A percentile compares a stretch with the other conserved stretches of the same genome.
Evolutionary conservation across 2,113 vertebrate genomes (phyloP).

Genomic region (Athene cunicularia): DNA sequence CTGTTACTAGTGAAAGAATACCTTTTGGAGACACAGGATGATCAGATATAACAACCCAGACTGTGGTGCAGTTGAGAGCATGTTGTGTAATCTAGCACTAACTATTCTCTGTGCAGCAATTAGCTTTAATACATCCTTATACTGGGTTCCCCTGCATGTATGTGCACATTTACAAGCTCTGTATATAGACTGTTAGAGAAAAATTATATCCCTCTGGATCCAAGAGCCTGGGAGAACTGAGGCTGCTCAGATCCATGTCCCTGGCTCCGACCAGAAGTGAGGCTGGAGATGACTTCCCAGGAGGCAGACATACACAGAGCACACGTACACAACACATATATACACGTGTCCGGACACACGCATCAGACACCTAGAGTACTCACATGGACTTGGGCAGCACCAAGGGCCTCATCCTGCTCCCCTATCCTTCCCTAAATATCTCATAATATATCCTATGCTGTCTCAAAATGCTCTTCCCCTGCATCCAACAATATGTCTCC

Average conservation of each 20-base stretch:
- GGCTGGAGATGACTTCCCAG: background rate
- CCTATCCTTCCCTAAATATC: background rate
- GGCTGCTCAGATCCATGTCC: background rate
- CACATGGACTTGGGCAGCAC: no score
- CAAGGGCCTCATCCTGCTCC: background rate
- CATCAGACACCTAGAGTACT: background rate
- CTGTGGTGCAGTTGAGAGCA: background rate
- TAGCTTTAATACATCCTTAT: background rate
- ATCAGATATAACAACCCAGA: background rate
- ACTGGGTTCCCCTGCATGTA: no score
- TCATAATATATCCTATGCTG: background rate
- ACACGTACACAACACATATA: background rate
- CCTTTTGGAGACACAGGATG: background rate
- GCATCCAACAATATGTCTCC: background rate
- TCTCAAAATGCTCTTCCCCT: background rate
- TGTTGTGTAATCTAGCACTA: fast-evolving
- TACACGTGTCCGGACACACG: no score
- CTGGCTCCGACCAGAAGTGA: background rate
- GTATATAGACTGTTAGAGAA: background rate
- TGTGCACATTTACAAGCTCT: background rate
- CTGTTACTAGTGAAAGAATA: background rate
- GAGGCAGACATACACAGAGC: background rate
- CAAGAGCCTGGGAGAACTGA: background rate
- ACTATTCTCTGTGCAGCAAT: background rate
- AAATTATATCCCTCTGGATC: background rate